Conservation (phyloP, 2,888 invertebrate species). For the Orthonevra nobilis region DNA sequence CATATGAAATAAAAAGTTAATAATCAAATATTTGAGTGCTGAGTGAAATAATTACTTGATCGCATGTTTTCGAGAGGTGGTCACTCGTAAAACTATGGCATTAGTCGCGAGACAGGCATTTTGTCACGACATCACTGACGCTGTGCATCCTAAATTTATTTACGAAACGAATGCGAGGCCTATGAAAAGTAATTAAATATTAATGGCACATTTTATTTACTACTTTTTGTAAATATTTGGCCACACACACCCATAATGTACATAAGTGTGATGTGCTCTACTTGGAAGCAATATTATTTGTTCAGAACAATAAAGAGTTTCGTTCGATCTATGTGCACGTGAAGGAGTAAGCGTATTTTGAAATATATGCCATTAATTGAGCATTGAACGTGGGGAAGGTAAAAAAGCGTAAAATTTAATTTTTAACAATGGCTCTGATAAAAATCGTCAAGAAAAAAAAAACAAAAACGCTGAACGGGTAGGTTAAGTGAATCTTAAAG, state of each 20-base stretch:
- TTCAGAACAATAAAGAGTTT: conserved; percentile 20
- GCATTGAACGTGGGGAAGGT: too few relatives aligned
- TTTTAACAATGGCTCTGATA: too few relatives aligned
- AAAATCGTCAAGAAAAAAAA: too few relatives aligned
- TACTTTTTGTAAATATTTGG: conserved; percentile 7
- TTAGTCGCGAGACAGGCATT: conserved; percentile 22
- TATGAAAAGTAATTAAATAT: conserved; percentile 16
- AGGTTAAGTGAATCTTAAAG: too few relatives aligned
- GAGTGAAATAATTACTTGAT: conserved; percentile 34
- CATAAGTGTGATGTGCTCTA: neutral
- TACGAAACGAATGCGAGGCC: neutral
- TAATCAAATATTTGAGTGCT: conserved; percentile 37
- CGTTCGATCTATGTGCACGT: neutral
- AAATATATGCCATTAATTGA: neutral
- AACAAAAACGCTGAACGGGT: too few relatives aligned
- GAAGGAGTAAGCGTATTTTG: too few relatives aligned
- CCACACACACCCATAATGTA: neutral
- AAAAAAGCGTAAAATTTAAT: too few relatives aligned
- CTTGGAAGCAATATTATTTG: conserved; percentile 3
- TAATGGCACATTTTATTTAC: conserved; percentile 10
- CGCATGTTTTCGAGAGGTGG: conserved; percentile 18
- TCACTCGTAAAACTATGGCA: conserved; percentile 33
- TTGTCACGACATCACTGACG: conserved; percentile 21
- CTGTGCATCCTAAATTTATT: conserved; percentile 5
- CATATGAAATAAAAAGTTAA: conserved; percentile 1